phyloP scores from a whole-genome alignment of 2,113 vertebrate species.

The Xiphophorus maculatus region DNA sequence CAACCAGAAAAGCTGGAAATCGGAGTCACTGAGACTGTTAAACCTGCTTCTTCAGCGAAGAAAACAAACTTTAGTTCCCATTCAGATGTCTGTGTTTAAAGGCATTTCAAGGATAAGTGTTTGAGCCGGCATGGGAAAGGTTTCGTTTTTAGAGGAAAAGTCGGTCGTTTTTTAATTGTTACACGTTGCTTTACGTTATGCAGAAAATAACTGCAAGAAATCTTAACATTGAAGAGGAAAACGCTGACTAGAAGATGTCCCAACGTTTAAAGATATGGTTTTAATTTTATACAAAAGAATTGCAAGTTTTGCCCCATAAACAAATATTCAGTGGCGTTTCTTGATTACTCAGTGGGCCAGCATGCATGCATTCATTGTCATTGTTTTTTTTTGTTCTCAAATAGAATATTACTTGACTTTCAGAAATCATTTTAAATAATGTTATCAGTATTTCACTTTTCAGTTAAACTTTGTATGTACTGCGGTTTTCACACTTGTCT shows the following conservation, averaged over 20 bases:
- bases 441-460: no score
- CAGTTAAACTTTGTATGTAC: no score
- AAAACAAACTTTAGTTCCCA: background rate
- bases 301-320: background rate
- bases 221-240: background rate
- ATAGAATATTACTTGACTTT: no score
- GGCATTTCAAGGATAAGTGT: background rate
- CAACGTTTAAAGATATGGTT: background rate
- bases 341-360: background rate
- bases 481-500: no score
- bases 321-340: background rate
- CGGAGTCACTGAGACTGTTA: conserved; percentile 6
- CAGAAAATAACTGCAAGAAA: no score
- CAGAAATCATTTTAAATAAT: no score
- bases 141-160: background rate
- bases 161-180: background rate
- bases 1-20: background rate
- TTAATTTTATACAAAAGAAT: background rate
- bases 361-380: background rate
- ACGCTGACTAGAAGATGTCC: background rate
- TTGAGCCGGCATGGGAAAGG: background rate
- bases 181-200: no score
- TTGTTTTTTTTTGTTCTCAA: background rate
- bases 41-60: background rate
- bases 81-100: background rate